These are phyloP conservation scores for Sebastes hubbsi DNA, from an alignment of 2,797 vertebrate species.

Conservation along the genomic window DNA sequence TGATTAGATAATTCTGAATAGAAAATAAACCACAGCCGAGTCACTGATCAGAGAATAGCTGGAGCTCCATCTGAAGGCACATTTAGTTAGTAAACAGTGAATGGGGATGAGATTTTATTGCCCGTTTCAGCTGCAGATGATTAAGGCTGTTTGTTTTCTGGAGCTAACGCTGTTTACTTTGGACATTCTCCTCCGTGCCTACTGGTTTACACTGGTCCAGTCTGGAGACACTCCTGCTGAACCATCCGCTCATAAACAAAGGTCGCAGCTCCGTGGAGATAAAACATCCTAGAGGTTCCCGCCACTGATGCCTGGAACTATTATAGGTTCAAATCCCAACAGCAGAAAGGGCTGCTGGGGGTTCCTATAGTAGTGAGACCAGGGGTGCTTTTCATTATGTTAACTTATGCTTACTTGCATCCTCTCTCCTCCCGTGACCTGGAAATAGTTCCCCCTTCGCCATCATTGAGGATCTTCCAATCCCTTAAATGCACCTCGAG, in stretches of 20 bases:
- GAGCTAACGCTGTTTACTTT: constrained; percentile 41
- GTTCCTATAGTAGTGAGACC: neutral
- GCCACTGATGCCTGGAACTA: neutral
- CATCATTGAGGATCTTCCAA: too few species aligned
- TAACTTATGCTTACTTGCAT: too few species aligned
- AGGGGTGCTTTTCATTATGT: too few species aligned
- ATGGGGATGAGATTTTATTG: constrained; percentile 13
- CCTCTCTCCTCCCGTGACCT: too few species aligned
- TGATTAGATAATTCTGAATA: constrained; percentile 29
- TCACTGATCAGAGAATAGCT: constrained; percentile 3
- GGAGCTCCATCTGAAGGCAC: neutral
- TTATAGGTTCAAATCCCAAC: neutral
- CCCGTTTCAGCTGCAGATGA: constrained; percentile 2
- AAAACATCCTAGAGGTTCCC: neutral
- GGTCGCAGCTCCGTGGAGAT: neutral
- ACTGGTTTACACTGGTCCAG: constrained; percentile 24
- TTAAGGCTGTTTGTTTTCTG: constrained; percentile 46
- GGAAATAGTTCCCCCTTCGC: too few species aligned
- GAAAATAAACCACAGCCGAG: constrained; percentile 51
- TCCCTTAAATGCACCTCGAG: too few species aligned
- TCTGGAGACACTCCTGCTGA: constrained; percentile 15
- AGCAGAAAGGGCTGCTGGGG: too few species aligned
- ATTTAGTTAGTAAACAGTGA: constrained; percentile 48
- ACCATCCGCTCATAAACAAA: neutral
- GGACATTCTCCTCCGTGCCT: constrained; percentile 33